These are phyloP conservation scores for Eudasyphora cyanicolor DNA, from an alignment of 2,888 invertebrate species.

Conservation along the genomic window DNA sequence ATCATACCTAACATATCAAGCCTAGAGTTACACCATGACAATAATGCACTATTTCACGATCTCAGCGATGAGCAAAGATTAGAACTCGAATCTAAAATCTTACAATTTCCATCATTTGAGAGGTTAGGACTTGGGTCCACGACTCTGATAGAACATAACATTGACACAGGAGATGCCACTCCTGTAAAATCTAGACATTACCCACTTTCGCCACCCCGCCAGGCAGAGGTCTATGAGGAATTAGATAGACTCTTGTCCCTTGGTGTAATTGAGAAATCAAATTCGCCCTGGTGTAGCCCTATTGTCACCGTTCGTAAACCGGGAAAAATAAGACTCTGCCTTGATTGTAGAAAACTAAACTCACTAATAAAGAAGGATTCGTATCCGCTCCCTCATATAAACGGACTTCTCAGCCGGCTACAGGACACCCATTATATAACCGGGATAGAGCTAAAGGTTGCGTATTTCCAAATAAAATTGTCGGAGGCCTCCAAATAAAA, in stretches of 20 bases:
- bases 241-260: constrained; percentile 47
- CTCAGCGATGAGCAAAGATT: constrained; percentile 19
- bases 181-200: constrained; percentile 50
- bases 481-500: constrained; percentile 46
- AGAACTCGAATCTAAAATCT: not conserved
- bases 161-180: constrained; percentile 28
- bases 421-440: constrained; percentile 53
- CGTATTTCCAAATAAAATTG: constrained; percentile 51
- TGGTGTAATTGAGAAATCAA: constrained; percentile 47
- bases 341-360: constrained; percentile 56
- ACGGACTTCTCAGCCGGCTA: constrained; percentile 47
- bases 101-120: constrained; percentile 35
- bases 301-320: constrained; percentile 40
- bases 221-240: constrained; percentile 49
- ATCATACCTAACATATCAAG: not conserved
- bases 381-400: constrained; percentile 54
- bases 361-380: constrained; percentile 51
- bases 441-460: constrained; percentile 52
- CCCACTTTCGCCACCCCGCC: constrained; percentile 54
- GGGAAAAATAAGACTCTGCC: constrained; percentile 51
- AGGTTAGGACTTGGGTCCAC: constrained; percentile 33
- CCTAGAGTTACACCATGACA: not conserved
- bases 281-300: constrained; percentile 46
- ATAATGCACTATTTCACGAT: not conserved
- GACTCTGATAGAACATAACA: constrained; percentile 10